phyloP scores from a whole-genome alignment of 2,797 vertebrate species.

The Tauraco hartlaubi region DNA sequence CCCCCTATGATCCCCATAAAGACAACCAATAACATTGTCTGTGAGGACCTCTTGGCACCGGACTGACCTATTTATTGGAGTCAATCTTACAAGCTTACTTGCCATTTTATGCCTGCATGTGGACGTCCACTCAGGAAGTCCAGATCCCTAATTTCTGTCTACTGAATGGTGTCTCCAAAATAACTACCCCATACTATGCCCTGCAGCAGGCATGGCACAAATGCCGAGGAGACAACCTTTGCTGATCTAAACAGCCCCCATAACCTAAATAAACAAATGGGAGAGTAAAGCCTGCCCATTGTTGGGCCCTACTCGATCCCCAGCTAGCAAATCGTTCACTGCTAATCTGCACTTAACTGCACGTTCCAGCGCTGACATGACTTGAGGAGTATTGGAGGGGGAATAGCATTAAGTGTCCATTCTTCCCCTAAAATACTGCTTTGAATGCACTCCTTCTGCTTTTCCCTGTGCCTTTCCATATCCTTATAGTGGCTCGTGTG shows the following conservation, averaged over 20 bases:
- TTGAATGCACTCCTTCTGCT: not conserved
- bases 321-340: not conserved
- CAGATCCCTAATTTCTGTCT: not conserved
- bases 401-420: not conserved
- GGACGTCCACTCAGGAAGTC: not conserved
- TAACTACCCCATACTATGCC: not conserved
- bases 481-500: not conserved
- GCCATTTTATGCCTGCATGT: accelerated
- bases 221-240: not conserved
- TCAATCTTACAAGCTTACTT: not conserved
- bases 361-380: not conserved
- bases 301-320: not conserved
- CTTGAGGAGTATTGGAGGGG: not conserved
- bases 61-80: not conserved
- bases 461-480: not conserved
- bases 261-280: not conserved
- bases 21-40: not conserved
- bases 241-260: not conserved
- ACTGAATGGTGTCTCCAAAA: not conserved
- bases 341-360: not conserved
- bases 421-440: not conserved
- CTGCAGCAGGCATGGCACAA: not conserved
- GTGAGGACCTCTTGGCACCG: not conserved
- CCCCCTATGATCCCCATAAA: not conserved
- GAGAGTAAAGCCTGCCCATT: not conserved